phyloP scores from a whole-genome alignment of 2,113 vertebrate species.

The Xenopus laevis region DNA sequence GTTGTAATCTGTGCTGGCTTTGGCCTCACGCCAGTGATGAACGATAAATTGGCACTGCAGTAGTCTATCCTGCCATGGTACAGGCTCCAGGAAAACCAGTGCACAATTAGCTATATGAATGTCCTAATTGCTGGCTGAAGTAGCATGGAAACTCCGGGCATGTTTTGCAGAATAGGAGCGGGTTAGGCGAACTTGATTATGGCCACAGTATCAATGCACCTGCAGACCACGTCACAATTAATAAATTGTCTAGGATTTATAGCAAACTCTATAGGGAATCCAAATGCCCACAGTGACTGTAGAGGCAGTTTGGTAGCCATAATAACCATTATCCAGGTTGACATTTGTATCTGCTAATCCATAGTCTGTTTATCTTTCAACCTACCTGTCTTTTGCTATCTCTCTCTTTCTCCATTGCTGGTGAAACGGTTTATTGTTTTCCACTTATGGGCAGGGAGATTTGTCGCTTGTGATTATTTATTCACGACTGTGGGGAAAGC shows the following conservation, averaged over 20 bases:
- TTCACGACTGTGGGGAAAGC: too few relatives aligned
- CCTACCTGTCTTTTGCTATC: too few relatives aligned
- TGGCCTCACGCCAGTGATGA: constrained; percentile 30
- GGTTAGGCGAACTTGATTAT: neutral
- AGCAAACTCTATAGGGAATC: too few relatives aligned
- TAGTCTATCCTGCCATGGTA: constrained; percentile 31
- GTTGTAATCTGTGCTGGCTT: constrained; percentile 27
- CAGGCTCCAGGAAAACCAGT: constrained; percentile 35
- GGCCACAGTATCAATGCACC: neutral
- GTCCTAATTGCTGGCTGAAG: constrained; percentile 42
- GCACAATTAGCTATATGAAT: constrained; percentile 45
- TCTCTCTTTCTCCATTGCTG: too few relatives aligned
- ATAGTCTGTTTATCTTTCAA: too few relatives aligned
- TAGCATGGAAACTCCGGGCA: constrained; percentile 38
- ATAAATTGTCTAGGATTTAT: neutral
- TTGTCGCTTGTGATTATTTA: too few relatives aligned
- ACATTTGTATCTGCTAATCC: too few relatives aligned
- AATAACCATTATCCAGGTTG: too few relatives aligned
- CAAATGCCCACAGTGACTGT: too few relatives aligned
- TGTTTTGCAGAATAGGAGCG: constrained; percentile 19
- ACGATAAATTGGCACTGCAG: constrained; percentile 43
- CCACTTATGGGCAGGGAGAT: too few relatives aligned
- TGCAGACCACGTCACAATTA: neutral
- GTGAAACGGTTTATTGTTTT: too few relatives aligned
- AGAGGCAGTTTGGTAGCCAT: too few relatives aligned